phyloP scores from a whole-genome alignment of 1,140 invertebrate species.

The Drosophila seguyi region DNA sequence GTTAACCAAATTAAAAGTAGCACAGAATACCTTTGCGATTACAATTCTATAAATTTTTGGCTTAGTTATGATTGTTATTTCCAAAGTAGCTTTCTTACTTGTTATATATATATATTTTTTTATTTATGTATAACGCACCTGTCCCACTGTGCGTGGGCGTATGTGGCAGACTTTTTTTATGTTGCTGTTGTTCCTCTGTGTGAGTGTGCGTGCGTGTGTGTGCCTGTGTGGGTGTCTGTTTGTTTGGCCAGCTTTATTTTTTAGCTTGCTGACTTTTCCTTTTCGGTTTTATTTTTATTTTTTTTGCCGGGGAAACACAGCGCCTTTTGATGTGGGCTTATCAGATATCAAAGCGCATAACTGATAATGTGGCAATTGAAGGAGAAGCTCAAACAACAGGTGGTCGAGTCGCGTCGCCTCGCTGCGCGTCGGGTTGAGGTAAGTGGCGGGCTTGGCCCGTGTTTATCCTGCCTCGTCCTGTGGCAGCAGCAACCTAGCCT shows the following conservation, averaged over 20 bases:
- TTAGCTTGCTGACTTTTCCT: constrained; percentile 52
- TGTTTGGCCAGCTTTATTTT: constrained; percentile 46
- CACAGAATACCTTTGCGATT: background rate
- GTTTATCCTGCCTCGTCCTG: background rate
- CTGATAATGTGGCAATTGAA: constrained; percentile 78
- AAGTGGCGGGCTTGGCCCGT: background rate
- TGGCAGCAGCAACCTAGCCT: background rate
- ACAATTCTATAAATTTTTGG: background rate
- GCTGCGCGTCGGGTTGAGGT: background rate
- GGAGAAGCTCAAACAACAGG: constrained; percentile 62
- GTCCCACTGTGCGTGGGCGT: constrained; percentile 18
- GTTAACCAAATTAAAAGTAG: background rate
- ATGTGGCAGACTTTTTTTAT: constrained; percentile 1
- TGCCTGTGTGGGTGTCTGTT: constrained; percentile 38
- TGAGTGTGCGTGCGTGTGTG: constrained; percentile 13
- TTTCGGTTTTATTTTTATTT: background rate
- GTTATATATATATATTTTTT: background rate
- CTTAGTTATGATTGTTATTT: background rate
- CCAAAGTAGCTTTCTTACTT: background rate
- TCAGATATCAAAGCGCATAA: constrained; percentile 83
- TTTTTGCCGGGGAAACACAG: background rate
- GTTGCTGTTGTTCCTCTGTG: background rate
- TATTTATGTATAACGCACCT: background rate
- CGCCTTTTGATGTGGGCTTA: constrained; percentile 80
- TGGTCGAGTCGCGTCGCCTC: constrained; percentile 31